Percentiles rank a stretch among this genome's conserved stretches.
These are phyloP conservation scores for Machaerirhynchus nigripectus DNA, from an alignment of 2,113 vertebrate genomes.

Conservation along the genomic window DNA sequence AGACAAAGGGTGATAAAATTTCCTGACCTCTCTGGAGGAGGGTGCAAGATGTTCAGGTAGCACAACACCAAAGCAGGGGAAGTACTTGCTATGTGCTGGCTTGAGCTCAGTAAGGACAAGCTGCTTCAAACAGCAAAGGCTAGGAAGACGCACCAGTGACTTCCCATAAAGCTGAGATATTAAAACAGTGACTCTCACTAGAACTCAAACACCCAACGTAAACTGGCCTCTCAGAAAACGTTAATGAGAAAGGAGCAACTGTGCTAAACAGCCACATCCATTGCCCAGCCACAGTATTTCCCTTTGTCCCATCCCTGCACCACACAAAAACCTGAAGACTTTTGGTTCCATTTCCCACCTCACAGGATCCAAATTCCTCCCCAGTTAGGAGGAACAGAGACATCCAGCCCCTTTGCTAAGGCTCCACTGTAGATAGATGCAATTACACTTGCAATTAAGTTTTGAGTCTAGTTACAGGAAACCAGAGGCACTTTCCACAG, in stretches of 20 bases:
- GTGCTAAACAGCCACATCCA: not conserved
- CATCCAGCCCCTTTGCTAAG: not conserved
- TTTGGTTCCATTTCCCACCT: not conserved
- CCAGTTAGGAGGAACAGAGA: not conserved
- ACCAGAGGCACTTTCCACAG: not conserved
- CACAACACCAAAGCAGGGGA: not conserved
- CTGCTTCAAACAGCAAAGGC: not conserved
- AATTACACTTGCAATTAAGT: not conserved
- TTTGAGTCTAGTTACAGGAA: not conserved
- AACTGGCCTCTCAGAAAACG: not conserved
- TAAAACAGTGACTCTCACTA: not conserved
- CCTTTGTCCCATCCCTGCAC: not conserved
- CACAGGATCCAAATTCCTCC: not conserved
- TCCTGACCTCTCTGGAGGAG: conserved; percentile 23
- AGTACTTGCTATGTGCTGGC: not conserved
- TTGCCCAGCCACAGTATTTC: not conserved
- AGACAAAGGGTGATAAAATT: conserved; percentile 12
- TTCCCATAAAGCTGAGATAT: not conserved
- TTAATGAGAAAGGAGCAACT: not conserved
- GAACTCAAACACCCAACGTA: not conserved
- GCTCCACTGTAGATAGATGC: not conserved
- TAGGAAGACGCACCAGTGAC: not conserved
- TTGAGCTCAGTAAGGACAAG: not conserved
- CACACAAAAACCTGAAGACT: not conserved
- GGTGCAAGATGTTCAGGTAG: not conserved